Conservation (phyloP, 1,140 invertebrate species). For the Dendrolimus punctatus region DNA sequence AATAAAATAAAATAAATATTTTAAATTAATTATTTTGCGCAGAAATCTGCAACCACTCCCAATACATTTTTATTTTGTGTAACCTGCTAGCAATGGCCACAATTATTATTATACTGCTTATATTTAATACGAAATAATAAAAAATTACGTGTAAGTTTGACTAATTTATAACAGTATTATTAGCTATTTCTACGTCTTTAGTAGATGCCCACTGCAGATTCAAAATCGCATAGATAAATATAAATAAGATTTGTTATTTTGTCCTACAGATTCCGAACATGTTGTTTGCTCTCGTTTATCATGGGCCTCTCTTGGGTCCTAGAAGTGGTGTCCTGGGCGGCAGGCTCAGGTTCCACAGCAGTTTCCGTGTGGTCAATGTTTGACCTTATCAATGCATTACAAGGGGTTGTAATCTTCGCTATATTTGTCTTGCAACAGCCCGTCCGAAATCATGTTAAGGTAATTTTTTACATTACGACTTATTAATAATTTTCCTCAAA, state of each 20-base stretch:
- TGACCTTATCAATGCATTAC: constrained; percentile 70
- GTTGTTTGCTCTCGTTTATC: constrained; percentile 67
- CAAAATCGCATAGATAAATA: no score
- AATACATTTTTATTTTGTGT: no score
- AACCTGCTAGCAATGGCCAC: no score
- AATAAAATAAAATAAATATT: no score
- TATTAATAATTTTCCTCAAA: background rate
- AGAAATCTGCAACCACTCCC: no score
- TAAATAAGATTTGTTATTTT: background rate
- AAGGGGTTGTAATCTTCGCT: constrained; percentile 72
- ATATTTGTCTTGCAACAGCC: constrained; percentile 73
- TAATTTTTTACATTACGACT: constrained; percentile 13
- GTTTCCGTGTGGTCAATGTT: constrained; percentile 70
- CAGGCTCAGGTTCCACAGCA: constrained; percentile 46
- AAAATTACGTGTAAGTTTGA: no score
- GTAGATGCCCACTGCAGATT: no score
- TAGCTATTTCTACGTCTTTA: no score
- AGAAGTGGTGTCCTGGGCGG: constrained; percentile 71
- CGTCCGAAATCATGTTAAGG: constrained; percentile 55
- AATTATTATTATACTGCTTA: no score
- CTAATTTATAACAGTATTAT: no score
- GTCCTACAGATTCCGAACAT: constrained; percentile 62
- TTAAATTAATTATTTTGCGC: no score
- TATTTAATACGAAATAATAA: no score
- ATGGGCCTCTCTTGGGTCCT: constrained; percentile 74